A percentile compares a stretch with the other conserved stretches of the same genome.
These are phyloP conservation scores for Aulostomus chinensis DNA, from an alignment of 2,797 vertebrate genomes.

Conservation along the genomic window DNA sequence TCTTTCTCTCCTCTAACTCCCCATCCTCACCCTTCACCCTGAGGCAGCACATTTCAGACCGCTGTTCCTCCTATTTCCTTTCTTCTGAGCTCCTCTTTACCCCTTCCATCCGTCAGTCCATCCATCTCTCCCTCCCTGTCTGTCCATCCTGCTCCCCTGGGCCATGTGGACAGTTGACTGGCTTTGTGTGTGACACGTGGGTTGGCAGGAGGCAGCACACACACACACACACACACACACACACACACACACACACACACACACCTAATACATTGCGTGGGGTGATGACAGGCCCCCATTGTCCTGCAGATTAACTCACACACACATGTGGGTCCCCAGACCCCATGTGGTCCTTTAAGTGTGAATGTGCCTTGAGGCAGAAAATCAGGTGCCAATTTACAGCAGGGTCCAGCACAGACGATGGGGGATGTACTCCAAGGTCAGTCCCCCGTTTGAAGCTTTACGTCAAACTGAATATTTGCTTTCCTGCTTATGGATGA, in stretches of 20 bases:
- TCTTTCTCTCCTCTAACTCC: constrained; percentile 13
- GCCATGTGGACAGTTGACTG: constrained; percentile 60
- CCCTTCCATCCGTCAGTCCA: constrained; percentile 14
- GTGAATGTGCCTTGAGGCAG: constrained; percentile 77
- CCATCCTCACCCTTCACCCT: constrained; percentile 40
- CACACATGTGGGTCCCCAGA: constrained; percentile 27
- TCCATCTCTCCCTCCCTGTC: constrained; percentile 14
- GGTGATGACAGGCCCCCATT: constrained; percentile 66
- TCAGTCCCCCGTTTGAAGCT: constrained; percentile 24
- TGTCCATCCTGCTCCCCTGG: constrained; percentile 41
- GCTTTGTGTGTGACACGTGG: constrained; percentile 73
- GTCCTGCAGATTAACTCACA: constrained; percentile 73
- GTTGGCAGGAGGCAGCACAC: constrained; percentile 53
- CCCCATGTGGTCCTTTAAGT: constrained; percentile 76
- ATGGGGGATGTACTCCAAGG: constrained; percentile 37
- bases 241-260: constrained; percentile 15
- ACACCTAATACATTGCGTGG: constrained; percentile 62
- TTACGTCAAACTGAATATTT: constrained; percentile 39
- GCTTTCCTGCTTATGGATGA: constrained; percentile 14
- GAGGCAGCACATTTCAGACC: constrained; percentile 26
- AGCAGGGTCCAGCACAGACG: constrained; percentile 48
- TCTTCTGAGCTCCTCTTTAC: constrained; percentile 26
- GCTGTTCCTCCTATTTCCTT: constrained; percentile 30
- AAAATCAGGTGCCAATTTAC: constrained; percentile 79
- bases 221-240: constrained; percentile 6